Base-by-base conservation (phyloP, 1,140 invertebrate species). In the Leptonema lineaticorne region DNA sequence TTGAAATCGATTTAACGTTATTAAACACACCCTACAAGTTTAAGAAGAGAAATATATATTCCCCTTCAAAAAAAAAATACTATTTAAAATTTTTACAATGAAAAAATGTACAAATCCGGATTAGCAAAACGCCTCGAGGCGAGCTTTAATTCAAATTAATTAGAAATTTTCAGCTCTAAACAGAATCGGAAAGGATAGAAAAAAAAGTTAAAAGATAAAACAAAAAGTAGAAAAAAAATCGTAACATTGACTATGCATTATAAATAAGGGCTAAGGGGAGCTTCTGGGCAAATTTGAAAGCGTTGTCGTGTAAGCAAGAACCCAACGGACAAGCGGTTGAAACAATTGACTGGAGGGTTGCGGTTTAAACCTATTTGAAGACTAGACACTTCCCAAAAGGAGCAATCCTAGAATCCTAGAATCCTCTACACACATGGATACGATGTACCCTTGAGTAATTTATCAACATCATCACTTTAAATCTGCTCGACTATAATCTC, bases 381-480 rank as follows among this genome's bases (percentile, higher is more conserved):
- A 58, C 56, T 58, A 22, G 56, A 58, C 56, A 58, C 28, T 58
- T 58, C 29, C 56, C n/a, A 11, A 8, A 22, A 14, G 9, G 4
- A 28, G 14, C 24, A 41, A 53, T 27, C 48, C 48, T 6, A 53
- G 48, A 22, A 14, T 9, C 11, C 11, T 22, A 53, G 2, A 9
- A 27, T 28, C 24, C 26, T 26, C 37, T 41, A 9, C 30, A 33
- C 16, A 16, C 16, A 14, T 16, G 37, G 37, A 41, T 41, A 16
- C 37, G 11, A 11, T 2, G 2, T 11, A n/a, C n/a, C n/a, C n/a
- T n/a, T n/a, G n/a, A 58, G 59, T 45, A 62, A 62, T 62, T 62
- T 62, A 62, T 62, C 59, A 62, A 62, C 59, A 62, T 62, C 59
- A 62, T 62, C 59, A 8, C 33, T 33, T 24, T 62, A 41, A 45